phyloP scores from a whole-genome alignment of 2,113 vertebrate genomes.

The Austrofundulus limnaeus region DNA sequence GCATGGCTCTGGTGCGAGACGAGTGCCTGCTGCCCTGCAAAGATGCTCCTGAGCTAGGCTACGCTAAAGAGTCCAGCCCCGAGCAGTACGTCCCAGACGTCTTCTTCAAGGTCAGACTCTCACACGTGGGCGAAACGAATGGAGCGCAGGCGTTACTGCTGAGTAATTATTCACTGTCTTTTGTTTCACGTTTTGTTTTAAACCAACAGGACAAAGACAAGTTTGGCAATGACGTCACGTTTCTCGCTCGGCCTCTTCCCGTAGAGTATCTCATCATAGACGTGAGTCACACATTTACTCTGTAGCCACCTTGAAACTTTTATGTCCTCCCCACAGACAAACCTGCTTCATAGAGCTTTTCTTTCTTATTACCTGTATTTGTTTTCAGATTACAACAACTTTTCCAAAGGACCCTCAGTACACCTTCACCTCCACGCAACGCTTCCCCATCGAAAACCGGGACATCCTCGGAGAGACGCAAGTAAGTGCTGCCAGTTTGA shows the following conservation, averaged over 20 bases:
- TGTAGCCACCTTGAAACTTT: not conserved
- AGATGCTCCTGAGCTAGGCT: slow-evolving; percentile 93
- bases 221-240: slow-evolving; percentile 97
- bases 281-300: slow-evolving; percentile 76
- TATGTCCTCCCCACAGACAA: not conserved
- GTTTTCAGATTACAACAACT: slow-evolving; percentile 92
- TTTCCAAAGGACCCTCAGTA: slow-evolving; percentile 98
- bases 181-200: not conserved
- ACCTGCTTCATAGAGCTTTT: too few relatives aligned
- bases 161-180: not conserved
- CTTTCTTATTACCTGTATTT: too few relatives aligned
- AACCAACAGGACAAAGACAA: slow-evolving; percentile 92
- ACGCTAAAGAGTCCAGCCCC: slow-evolving; percentile 94
- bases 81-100: slow-evolving; percentile 98
- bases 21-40: slow-evolving; percentile 95
- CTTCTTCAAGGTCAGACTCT: slow-evolving; percentile 89
- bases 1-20: slow-evolving; percentile 96
- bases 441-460: slow-evolving; percentile 95
- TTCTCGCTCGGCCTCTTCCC: slow-evolving; percentile 93
- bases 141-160: not conserved
- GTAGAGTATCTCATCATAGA: slow-evolving; percentile 99
- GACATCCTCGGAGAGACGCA: slow-evolving; percentile 95
- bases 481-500: slow-evolving; percentile 70
- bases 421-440: slow-evolving; percentile 92
- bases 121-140: rapidly evolving